Evolutionary conservation across 1,140 invertebrate genomes (phyloP), one percentile per base, ranked within the genome.

Genomic region (Zaprionus tsacasi): DNA sequence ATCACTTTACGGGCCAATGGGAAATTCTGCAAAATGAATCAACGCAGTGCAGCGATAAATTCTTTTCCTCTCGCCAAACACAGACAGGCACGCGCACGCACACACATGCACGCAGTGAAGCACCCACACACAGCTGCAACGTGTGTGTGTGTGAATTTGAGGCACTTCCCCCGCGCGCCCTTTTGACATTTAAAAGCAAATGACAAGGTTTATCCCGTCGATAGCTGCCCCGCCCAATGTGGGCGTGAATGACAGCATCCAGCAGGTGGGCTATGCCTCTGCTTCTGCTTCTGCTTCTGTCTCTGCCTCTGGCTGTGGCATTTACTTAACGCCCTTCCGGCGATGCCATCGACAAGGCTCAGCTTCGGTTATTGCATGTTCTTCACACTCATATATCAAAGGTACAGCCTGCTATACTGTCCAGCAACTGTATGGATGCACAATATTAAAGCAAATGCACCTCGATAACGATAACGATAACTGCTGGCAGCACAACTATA

Each of bases 141-240:
- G 45, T 48, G 8, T 11, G 17, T 50, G 45, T 50, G 45, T 21
- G 45, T 50, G 45, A 25, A 17, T 25, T 17, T 12, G 38, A 21
- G 45, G 10, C 17, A n/a, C 52, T 25, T 52, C 50, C n/a, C 38
- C 7, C 27, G 48, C 50, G 7, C 21, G 38, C 15, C 43, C 63
- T 33, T 43, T 70, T 85, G 85, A 89, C 85, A 89, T 89, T 89
- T 89, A 89, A 89, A 79, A 63, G 83, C 73, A 74, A 45, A 81
- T 75, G 80, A 78, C 83, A 88, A 77, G 74, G 77, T 83, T 87
- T 81, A 81, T 87, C 80, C 80, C 45, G 73, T 56, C 40, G 33
- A 55, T 67, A 35, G 35, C n/a, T 68, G 55, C 45, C 52, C 54
- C 61, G 58, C 67, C 52, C 33, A 50, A 33, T 63, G 69, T 70